A percentile compares a stretch with the other conserved stretches of the same genome.
Conservation (phyloP, 1,140 invertebrate species). For the Heliconius eleuchia region DNA sequence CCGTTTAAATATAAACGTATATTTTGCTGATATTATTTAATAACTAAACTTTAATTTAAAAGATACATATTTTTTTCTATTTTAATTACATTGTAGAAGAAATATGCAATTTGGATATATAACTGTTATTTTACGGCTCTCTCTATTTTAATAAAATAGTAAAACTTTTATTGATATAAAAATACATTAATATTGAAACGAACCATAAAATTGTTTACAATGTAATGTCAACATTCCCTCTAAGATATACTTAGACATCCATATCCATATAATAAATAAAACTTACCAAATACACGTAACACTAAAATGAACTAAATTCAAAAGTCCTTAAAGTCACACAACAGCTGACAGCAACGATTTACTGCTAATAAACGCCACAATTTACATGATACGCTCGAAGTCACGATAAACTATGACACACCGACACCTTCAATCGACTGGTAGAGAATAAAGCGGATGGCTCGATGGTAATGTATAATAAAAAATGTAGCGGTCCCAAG, state of each 20-base stretch:
- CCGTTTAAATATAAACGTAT: background rate
- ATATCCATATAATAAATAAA: conserved; percentile 40
- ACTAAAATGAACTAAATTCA: conserved; percentile 44
- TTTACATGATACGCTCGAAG: conserved; percentile 67
- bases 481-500: conserved; percentile 67
- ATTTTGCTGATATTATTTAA: background rate
- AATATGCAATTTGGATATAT: background rate
- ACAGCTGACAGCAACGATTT: conserved; percentile 59
- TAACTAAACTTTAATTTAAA: background rate
- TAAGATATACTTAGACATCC: conserved; percentile 34
- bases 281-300: conserved; percentile 52
- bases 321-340: conserved; percentile 63
- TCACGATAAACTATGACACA: conserved; percentile 77
- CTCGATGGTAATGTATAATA: conserved; percentile 66
- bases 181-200: conserved; percentile 1
- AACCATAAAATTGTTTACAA: conserved; percentile 13
- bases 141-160: background rate
- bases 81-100: too few species aligned
- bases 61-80: background rate
- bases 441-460: conserved; percentile 69
- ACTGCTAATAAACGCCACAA: conserved; percentile 64
- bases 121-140: background rate
- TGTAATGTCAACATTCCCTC: conserved; percentile 6
- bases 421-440: conserved; percentile 76
- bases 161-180: background rate